Base-by-base conservation (phyloP, 2,888 invertebrate genomes). In the Eristalinus sepulchralis region DNA sequence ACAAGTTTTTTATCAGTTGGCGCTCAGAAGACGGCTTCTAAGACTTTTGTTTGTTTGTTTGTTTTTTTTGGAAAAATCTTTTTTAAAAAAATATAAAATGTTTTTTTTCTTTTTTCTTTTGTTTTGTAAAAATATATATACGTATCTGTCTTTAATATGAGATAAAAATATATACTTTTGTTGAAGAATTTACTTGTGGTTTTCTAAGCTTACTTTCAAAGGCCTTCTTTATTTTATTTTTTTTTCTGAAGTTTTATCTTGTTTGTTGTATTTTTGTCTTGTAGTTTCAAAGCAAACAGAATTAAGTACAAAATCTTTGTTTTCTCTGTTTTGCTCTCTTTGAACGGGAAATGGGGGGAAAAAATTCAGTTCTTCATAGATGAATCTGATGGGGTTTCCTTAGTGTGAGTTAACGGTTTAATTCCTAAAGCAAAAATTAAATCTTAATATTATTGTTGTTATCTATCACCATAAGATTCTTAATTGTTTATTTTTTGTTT, bases 131-230 rank as follows among this genome's bases (percentile, higher is more conserved):
- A 82, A 88, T 88, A 86, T 75, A 81, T 83, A 82, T 27, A 27
- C 70, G 64, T 85, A 83, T 83, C 67, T 85, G 88, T 88, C 75
- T 79, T 84, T 57, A 78, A 84, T 68, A 67, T 80, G 72, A 83
- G 88, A 87, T 88, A 85, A 85, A 88, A 79, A 87, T 87, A 87
- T 87, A 87, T 80, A 13, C 67, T 75, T 80, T 75, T 63, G 39
- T 73, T 57, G 70, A 75, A 68, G 57, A 47, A 77, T 72, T 55
- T 10, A 31, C 79, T 68, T 71, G 17, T 72, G 68, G 34, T 59
- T 71, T 77, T 63, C 66, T 62, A 64, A 62, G 59, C 64, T 76
- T 73, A 67, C 68, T 70, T 76, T 20, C 47, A 67, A 83, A 86
- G 75, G 83, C 83, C 72, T 78, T 86, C 34, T 36, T 24, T 72